These are phyloP conservation scores for Pseudolaguvia tuberculata DNA, from an alignment of 2,113 vertebrate genomes.

Conservation along the genomic window DNA sequence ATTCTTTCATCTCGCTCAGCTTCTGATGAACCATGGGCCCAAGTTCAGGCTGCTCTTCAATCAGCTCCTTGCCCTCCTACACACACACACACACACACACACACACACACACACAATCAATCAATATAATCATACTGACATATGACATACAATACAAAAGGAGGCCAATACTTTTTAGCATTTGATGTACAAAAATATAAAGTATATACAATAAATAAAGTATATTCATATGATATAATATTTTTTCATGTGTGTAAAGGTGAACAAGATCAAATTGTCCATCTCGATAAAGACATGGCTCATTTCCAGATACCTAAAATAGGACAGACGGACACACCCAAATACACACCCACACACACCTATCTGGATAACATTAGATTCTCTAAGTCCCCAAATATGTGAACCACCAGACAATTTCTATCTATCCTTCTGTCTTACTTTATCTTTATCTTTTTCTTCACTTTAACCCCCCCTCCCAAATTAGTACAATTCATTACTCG, in stretches of 20 bases:
- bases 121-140: background rate
- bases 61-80: constrained; percentile 83
- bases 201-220: background rate
- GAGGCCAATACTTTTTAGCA: background rate
- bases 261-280: constrained; percentile 53
- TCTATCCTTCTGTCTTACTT: background rate
- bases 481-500: constrained; percentile 8
- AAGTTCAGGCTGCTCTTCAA: constrained; percentile 81
- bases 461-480: no score
- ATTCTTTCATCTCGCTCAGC: constrained; percentile 73
- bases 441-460: background rate
- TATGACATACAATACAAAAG: background rate
- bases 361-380: background rate
- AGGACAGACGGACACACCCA: constrained; percentile 27
- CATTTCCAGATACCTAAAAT: constrained; percentile 47
- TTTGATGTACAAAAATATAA: no score
- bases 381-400: background rate
- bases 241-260: constrained; percentile 18
- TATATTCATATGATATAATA: no score
- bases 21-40: constrained; percentile 77
- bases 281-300: constrained; percentile 51
- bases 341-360: background rate
- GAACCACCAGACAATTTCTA: background rate
- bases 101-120: background rate
- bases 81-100: constrained; percentile 24